These are phyloP conservation scores for Ganaspis brasiliensis DNA, from an alignment of 2,888 invertebrate species.

Conservation along the genomic window DNA sequence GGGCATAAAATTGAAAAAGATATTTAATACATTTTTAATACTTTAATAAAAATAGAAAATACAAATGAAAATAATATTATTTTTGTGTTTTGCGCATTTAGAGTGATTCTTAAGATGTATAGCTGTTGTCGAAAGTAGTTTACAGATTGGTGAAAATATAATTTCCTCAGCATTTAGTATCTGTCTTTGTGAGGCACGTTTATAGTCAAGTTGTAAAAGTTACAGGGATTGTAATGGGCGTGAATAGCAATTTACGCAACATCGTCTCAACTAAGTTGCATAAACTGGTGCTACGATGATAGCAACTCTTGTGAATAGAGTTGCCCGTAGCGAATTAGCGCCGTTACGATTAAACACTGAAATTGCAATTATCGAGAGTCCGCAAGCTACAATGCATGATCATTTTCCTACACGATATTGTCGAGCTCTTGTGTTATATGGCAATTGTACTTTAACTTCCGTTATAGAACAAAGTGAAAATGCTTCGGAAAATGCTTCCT, in stretches of 20 bases:
- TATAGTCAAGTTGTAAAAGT: constrained; percentile 19
- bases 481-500: not conserved
- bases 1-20: no score
- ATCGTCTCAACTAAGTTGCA: constrained; percentile 40
- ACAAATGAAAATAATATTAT: no score
- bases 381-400: constrained; percentile 30
- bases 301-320: constrained; percentile 31
- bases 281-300: constrained; percentile 34
- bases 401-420: constrained; percentile 28
- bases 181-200: not conserved
- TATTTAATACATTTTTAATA: no score
- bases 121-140: not conserved
- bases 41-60: no score
- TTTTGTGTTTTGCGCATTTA: not conserved
- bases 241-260: constrained; percentile 35
- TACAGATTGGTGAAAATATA: not conserved
- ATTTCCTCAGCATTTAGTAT: not conserved
- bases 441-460: constrained; percentile 10
- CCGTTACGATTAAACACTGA: constrained; percentile 31
- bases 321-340: constrained; percentile 32
- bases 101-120: not conserved
- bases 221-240: constrained; percentile 19
- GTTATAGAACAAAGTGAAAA: not conserved
- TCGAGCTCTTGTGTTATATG: constrained; percentile 8
- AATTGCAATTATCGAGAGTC: constrained; percentile 41